Evolutionary conservation across 2,888 invertebrate genomes (phyloP).

Genomic region (Philhelius pedissequus): DNA sequence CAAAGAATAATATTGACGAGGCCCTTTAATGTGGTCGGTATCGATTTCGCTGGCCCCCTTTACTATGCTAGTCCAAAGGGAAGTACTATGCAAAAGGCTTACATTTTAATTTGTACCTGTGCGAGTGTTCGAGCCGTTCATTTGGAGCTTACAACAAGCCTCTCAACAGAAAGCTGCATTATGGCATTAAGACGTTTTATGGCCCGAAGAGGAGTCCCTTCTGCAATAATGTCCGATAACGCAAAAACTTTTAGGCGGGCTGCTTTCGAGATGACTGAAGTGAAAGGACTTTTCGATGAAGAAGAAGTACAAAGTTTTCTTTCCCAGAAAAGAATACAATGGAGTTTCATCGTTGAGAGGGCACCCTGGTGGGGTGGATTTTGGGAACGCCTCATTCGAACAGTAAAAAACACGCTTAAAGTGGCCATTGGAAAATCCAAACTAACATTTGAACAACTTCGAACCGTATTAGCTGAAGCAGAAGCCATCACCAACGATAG

Average conservation of each 20-base stretch:
- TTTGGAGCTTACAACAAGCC: constrained; percentile 20
- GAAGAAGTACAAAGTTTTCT: not conserved
- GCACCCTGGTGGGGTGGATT: constrained; percentile 60
- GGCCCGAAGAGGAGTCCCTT: not conserved
- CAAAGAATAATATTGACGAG: not conserved
- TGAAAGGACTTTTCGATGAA: not conserved
- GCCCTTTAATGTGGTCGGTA: not conserved
- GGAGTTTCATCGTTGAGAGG: constrained; percentile 18
- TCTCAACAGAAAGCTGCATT: constrained; percentile 20
- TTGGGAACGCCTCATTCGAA: constrained; percentile 55
- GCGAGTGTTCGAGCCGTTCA: constrained; percentile 25
- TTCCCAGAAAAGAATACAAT: not conserved
- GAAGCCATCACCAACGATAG: constrained; percentile 8
- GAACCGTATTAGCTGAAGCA: constrained; percentile 12
- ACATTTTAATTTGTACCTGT: not conserved
- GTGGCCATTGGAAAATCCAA: constrained; percentile 35
- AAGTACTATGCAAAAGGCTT: not conserved
- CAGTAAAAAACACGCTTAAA: constrained; percentile 47
- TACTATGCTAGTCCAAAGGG: not conserved
- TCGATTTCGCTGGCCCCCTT: not conserved
- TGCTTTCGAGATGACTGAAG: not conserved
- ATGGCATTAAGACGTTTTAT: constrained; percentile 22
- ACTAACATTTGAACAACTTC: constrained; percentile 22
- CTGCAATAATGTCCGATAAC: constrained; percentile 9
- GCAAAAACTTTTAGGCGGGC: constrained; percentile 15